A percentile compares a stretch with the other conserved stretches of the same genome.
phyloP scores from a whole-genome alignment of 1,140 invertebrate genomes.

The Papilio polyxenes region DNA sequence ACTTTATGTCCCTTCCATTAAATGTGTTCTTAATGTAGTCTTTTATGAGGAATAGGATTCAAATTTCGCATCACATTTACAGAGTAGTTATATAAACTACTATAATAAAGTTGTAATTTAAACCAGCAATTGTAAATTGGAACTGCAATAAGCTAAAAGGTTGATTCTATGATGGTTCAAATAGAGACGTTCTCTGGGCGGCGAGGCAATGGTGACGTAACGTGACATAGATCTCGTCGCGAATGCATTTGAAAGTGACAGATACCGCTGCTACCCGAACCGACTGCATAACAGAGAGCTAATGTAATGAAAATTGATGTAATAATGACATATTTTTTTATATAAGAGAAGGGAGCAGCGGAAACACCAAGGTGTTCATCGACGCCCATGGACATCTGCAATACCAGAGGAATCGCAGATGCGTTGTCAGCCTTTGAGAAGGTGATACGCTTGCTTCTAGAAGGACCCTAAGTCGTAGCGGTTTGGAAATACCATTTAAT shows the following conservation, averaged over 20 bases:
- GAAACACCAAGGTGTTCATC: no score
- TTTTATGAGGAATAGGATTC: background rate
- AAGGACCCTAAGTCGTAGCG: no score
- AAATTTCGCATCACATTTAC: background rate
- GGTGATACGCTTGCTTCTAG: no score
- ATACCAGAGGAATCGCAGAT: no score
- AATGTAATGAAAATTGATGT: background rate
- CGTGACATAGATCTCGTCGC: constrained; percentile 43
- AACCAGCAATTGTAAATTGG: background rate
- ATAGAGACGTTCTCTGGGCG: constrained; percentile 44
- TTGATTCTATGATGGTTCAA: constrained; percentile 46
- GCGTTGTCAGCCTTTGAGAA: no score
- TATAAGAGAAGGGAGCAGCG: no score
- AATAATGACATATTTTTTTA: background rate
- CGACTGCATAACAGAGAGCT: constrained; percentile 4
- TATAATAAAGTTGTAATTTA: background rate
- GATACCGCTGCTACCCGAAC: constrained; percentile 4
- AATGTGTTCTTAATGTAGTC: no score
- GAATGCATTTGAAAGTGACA: constrained; percentile 40
- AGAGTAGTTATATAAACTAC: background rate
- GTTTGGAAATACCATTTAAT: no score
- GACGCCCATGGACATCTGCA: no score
- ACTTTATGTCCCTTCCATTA: no score
- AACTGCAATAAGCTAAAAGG: constrained; percentile 42
- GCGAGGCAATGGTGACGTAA: constrained; percentile 50